Conservation (phyloP, 2,113 vertebrate species). For the Pelvicachromis taeniatus region DNA sequence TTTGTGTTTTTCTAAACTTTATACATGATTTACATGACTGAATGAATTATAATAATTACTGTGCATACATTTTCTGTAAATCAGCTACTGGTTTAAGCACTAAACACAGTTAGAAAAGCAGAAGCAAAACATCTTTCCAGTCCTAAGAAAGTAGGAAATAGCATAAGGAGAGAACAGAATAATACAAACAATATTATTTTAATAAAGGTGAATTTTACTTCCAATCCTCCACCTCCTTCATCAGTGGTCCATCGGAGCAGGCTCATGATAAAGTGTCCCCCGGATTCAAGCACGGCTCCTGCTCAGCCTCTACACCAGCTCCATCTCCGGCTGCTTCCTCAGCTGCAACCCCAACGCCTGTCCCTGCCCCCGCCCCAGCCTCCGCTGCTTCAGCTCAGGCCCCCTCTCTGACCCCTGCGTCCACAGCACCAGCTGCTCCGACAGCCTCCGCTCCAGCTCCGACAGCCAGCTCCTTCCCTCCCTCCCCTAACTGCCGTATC, state of each 20-base stretch:
- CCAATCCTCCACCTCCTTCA: neutral
- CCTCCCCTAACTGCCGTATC: slow-evolving; percentile 77
- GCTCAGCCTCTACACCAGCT: slow-evolving; percentile 33
- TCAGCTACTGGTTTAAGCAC: neutral
- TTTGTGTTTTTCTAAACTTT: neutral
- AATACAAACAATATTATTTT: neutral
- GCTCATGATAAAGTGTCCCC: slow-evolving; percentile 45
- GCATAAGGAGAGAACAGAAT: neutral
- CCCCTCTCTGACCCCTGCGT: slow-evolving; percentile 34
- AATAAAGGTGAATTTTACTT: neutral
- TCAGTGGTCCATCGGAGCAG: slow-evolving; percentile 54
- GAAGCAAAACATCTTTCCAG: neutral
- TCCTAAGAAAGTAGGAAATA: neutral
- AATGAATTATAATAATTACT: neutral
- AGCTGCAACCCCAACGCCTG: slow-evolving; percentile 8
- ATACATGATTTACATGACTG: neutral
- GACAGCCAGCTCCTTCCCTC: slow-evolving; percentile 54
- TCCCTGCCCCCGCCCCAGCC: slow-evolving; percentile 35
- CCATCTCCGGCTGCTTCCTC: slow-evolving; percentile 21
- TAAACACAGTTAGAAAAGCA: neutral
- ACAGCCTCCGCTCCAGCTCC: slow-evolving; percentile 41
- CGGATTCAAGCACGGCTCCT: slow-evolving; percentile 32
- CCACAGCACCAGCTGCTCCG: slow-evolving; percentile 42
- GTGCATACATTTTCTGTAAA: neutral
- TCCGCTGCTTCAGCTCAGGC: slow-evolving; percentile 26